Percentiles rank a stretch among this genome's conserved stretches.
Evolutionary conservation across 1,140 invertebrate genomes (phyloP).

Genomic region (Cyclina sinensis): DNA sequence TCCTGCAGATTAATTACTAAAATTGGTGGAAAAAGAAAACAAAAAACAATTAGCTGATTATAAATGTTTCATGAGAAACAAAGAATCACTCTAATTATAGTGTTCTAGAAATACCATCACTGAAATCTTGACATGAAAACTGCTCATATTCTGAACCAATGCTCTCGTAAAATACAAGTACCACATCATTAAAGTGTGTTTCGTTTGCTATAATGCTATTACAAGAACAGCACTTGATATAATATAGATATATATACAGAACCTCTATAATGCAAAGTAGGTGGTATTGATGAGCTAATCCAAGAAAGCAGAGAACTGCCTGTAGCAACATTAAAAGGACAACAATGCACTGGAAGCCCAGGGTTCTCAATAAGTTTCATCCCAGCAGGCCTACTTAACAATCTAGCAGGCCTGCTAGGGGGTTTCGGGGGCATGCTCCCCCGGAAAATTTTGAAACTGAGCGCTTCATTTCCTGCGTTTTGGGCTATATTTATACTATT

Average conservation of each 20-base stretch:
- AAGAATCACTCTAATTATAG: background rate
- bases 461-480: no score
- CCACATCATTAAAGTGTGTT: background rate
- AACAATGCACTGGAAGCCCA: no score
- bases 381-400: no score
- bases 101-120: background rate
- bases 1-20: constrained; percentile 3
- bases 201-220: background rate
- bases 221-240: background rate
- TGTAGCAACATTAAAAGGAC: no score
- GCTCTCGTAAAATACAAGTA: background rate
- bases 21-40: background rate
- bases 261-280: no score
- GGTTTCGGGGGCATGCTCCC: no score
- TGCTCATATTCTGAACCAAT: background rate
- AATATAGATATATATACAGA: background rate
- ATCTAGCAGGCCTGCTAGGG: no score
- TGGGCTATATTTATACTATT: no score
- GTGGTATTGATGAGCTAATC: no score
- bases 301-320: no score
- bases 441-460: no score
- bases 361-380: no score
- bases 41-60: background rate
- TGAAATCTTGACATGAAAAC: background rate
- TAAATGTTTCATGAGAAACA: background rate